Evolutionary conservation across 2,888 invertebrate genomes (phyloP).

Genomic region (Eristalinus aeneus): DNA sequence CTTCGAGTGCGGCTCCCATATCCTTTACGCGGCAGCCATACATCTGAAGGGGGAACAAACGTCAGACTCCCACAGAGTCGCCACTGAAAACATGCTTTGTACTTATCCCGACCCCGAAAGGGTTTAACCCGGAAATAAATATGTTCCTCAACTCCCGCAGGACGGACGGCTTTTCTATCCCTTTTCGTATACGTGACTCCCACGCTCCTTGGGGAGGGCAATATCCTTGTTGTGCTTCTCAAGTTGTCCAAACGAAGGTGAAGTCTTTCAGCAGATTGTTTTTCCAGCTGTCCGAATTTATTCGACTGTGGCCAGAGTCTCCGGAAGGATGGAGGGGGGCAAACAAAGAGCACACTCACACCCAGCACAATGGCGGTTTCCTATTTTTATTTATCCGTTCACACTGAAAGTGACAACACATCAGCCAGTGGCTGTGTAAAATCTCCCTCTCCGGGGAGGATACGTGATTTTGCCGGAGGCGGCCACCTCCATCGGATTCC

Average conservation of each 20-base stretch:
- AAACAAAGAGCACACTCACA: slow-evolving; percentile 22
- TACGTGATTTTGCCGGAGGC: slow-evolving; percentile 57
- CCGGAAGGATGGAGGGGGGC: slow-evolving; percentile 2
- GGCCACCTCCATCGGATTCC: slow-evolving; percentile 43
- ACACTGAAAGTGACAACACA: slow-evolving; percentile 58
- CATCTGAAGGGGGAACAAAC: slow-evolving; percentile 1
- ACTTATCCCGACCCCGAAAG: slow-evolving; percentile 43
- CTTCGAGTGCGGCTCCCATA: background rate
- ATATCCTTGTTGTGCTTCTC: background rate
- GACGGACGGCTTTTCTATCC: slow-evolving; percentile 2
- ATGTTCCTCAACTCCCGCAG: slow-evolving; percentile 26
- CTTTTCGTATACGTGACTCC: slow-evolving; percentile 34
- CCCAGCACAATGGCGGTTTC: no score
- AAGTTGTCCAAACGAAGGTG: slow-evolving; percentile 32
- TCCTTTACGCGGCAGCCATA: slow-evolving; percentile 39
- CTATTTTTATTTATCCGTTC: slow-evolving; percentile 57
- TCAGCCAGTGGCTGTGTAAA: slow-evolving; percentile 27
- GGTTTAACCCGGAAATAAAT: slow-evolving; percentile 57
- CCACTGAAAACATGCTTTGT: background rate
- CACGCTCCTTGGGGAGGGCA: background rate
- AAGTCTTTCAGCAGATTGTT: slow-evolving; percentile 56
- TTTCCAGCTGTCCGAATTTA: slow-evolving; percentile 66
- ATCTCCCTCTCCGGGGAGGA: background rate
- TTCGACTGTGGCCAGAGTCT: slow-evolving; percentile 53
- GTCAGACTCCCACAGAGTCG: background rate